Evolutionary conservation across 2,797 vertebrate genomes (phyloP), one percentile per base, ranked within the genome.

Genomic region (Gallinago solitaria): DNA sequence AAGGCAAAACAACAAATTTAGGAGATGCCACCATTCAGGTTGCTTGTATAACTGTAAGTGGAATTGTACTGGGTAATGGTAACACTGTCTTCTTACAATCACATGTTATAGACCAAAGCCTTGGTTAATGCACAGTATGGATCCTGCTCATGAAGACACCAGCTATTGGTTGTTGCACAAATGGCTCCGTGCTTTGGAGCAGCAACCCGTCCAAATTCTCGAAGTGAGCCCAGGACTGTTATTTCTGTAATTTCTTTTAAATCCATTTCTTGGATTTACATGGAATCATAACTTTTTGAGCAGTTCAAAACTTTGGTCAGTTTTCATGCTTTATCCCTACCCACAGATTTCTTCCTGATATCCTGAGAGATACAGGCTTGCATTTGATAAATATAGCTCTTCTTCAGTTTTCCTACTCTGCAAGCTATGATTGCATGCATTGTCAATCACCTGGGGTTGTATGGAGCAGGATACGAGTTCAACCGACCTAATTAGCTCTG

Each of bases 41-140:
- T 89, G 57, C 37, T 57, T 61, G 30, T 19, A 18, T 64, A 77
- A 79, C 54, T 53, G 4, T 5, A 63, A 39, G 16, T 60, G 59
- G 15, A 60, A 45, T 13, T 41, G 25, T 30, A 60, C 25, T 9
- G 21, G 10, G 15, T 53, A 47, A 21, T 11, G 47, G 11, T 27
- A 76, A 64, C 8, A 14, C 17, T n/a, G 19, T 65, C 21, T 64
- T 86, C 59, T 93, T 65, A 48, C 19, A 76, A n/a, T 15, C 5
- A 33, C 0, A 0, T 7, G 8, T 76, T 37, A 68, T 28, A 41
- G 63, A 53, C 13, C 0, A 0, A 69, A 73, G 33, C 33, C 64
- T 75, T 3, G 0, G 9, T 56, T 57, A 71, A 39, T 1, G 1
- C 23, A 28, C 28, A 27, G 8, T 9, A 9, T 48, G n/a, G 25